phyloP scores from a whole-genome alignment of 2,113 vertebrate genomes.

The Pseudorectes ferrugineus region DNA sequence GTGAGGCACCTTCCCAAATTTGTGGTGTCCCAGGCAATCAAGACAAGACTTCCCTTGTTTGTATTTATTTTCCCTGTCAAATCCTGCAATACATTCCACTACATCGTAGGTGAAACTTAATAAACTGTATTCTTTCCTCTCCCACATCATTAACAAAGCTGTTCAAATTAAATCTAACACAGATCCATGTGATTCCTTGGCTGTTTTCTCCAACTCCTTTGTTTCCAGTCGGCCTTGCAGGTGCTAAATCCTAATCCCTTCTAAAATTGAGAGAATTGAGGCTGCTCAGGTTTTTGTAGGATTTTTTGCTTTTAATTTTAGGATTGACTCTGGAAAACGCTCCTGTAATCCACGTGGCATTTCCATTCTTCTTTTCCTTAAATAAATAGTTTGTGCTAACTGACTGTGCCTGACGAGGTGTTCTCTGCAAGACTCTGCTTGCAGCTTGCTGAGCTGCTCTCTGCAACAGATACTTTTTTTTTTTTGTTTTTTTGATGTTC shows the following conservation, averaged over 20 bases:
- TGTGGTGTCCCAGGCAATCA: not conserved
- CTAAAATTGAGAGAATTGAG: not conserved
- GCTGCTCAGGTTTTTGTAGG: not conserved
- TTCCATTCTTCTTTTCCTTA: slow-evolving; percentile 18
- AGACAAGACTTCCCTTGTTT: not conserved
- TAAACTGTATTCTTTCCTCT: not conserved
- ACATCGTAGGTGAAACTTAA: not conserved
- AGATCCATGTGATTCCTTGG: not conserved
- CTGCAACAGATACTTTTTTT: not conserved
- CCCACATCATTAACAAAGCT: not conserved
- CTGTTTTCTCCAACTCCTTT: not conserved
- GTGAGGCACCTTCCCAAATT: not conserved
- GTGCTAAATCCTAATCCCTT: not conserved
- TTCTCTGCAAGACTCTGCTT: not conserved
- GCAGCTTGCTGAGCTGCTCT: not conserved
- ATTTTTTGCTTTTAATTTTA: not conserved
- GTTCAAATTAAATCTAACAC: not conserved
- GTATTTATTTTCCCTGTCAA: not conserved
- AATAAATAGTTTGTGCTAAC: slow-evolving; percentile 14
- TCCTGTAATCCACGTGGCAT: not conserved
- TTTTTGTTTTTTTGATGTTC: not conserved
- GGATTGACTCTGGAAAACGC: not conserved
- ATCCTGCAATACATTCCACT: not conserved
- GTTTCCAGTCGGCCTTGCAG: not conserved
- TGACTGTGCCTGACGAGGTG: not conserved